phyloP scores from a whole-genome alignment of 1,140 invertebrate species.

The Scaptodrosophila lebanonensis region DNA sequence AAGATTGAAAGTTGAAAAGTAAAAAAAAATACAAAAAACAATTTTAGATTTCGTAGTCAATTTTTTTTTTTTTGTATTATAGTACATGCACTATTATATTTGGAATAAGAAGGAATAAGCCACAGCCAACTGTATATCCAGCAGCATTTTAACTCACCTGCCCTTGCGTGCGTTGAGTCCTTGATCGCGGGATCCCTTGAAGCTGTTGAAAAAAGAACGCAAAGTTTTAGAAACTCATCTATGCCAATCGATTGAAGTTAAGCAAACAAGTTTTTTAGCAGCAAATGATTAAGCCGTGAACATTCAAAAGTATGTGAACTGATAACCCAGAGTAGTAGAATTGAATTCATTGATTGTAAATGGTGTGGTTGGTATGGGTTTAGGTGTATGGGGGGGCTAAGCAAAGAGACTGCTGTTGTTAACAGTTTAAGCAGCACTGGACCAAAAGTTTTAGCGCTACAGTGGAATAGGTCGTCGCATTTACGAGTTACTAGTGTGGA shows the following conservation, averaged over 20 bases:
- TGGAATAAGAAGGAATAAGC: neutral
- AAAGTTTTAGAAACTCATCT: neutral
- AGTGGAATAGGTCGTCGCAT: no score
- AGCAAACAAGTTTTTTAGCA: no score
- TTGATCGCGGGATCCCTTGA: slow-evolving; percentile 80
- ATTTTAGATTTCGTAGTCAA: slow-evolving; percentile 43
- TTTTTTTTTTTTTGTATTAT: slow-evolving; percentile 21
- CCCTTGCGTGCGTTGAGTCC: slow-evolving; percentile 73
- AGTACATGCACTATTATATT: slow-evolving; percentile 65
- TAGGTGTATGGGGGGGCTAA: no score
- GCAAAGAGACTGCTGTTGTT: no score
- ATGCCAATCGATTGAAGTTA: no score
- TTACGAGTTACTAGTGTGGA: no score
- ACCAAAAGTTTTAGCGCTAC: slow-evolving; percentile 37
- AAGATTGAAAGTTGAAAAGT: slow-evolving; percentile 25
- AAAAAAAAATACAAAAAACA: slow-evolving; percentile 36
- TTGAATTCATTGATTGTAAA: no score
- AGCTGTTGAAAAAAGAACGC: slow-evolving; percentile 70
- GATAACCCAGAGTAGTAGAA: no score
- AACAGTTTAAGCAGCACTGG: slow-evolving; percentile 49
- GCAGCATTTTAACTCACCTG: slow-evolving; percentile 56
- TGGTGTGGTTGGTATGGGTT: no score
- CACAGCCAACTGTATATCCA: no score
- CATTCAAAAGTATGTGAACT: no score
- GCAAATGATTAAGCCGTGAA: no score